Evolutionary conservation across 1,140 invertebrate species (phyloP).

Genomic region (Ostrea edulis): DNA sequence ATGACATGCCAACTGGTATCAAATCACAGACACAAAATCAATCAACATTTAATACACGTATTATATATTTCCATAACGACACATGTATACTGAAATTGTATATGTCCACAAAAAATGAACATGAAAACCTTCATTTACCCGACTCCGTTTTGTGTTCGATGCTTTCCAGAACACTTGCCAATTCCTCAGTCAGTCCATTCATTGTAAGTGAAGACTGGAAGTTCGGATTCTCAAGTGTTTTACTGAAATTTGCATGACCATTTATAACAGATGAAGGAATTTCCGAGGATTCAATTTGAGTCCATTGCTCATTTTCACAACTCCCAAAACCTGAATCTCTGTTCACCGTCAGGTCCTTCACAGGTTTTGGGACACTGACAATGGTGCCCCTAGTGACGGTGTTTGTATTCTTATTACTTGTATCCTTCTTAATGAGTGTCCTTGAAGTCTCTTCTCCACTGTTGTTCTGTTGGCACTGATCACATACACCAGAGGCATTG

Average conservation of each 20-base stretch:
- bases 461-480: background rate
- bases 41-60: no score
- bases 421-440: background rate
- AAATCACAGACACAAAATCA: no score
- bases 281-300: conserved; percentile 45
- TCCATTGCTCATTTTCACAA: conserved; percentile 57
- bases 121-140: background rate
- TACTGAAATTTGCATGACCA: conserved; percentile 51
- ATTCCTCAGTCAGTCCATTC: conserved; percentile 75
- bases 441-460: background rate
- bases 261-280: conserved; percentile 33
- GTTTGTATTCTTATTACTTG: background rate
- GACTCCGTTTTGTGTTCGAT: conserved; percentile 37
- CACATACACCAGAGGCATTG: background rate
- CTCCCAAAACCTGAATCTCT: conserved; percentile 47
- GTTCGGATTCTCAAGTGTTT: conserved; percentile 66
- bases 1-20: no score
- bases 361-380: background rate
- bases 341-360: background rate
- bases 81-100: no score
- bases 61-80: no score
- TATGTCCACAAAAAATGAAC: background rate
- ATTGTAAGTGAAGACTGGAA: conserved; percentile 74
- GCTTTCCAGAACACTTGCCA: conserved; percentile 68
- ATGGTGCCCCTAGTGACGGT: background rate